Percentiles rank a stretch among this genome's conserved stretches.
Conservation (phyloP, 2,888 invertebrate genomes). For the Apocheima hispidaria region DNA sequence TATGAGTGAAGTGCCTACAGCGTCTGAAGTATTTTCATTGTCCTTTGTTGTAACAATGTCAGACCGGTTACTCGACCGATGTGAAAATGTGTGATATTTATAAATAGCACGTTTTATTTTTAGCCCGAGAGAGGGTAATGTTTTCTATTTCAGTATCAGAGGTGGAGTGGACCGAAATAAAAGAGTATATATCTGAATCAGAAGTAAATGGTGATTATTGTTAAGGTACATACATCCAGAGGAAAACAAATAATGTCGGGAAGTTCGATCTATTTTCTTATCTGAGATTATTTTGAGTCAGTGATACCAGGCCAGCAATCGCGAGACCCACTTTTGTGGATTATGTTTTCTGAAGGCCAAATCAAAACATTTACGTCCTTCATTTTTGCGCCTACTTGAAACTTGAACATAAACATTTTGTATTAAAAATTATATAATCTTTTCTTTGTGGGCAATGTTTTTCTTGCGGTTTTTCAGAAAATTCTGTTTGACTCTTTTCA, state of each 20-base stretch:
- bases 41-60: constrained; percentile 21
- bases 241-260: constrained; percentile 29
- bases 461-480: no score
- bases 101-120: constrained; percentile 16
- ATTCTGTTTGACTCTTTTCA: no score
- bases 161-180: constrained; percentile 20
- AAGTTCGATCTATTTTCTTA: constrained; percentile 31
- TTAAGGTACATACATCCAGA: constrained; percentile 14
- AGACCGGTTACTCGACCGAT: constrained; percentile 13
- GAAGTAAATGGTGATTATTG: constrained; percentile 8
- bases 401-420: neutral
- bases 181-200: neutral
- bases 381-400: neutral
- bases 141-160: constrained; percentile 6
- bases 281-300: constrained; percentile 38
- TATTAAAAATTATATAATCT: neutral
- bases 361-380: neutral
- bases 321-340: constrained; percentile 6
- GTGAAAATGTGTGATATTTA: constrained; percentile 2
- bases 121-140: neutral
- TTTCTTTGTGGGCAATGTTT: no score
- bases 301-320: neutral
- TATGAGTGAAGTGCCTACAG: neutral
- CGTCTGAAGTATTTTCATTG: constrained; percentile 6
- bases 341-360: constrained; percentile 7